These are phyloP conservation scores for Therioaphis trifolii DNA, from an alignment of 2,888 invertebrate species.

Conservation along the genomic window DNA sequence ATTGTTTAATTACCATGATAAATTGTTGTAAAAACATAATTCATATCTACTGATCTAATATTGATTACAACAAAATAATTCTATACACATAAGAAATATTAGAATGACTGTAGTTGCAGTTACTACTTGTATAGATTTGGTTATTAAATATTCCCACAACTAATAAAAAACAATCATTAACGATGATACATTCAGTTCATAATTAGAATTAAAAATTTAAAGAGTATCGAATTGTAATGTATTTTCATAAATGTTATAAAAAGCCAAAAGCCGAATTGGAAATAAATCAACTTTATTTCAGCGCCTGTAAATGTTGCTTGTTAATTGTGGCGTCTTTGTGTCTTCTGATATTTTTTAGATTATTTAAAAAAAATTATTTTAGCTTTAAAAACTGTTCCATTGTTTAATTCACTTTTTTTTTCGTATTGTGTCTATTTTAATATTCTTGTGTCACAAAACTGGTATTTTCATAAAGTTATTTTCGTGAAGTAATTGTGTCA, in stretches of 20 bases:
- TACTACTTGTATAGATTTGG: no score
- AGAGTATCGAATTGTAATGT: background rate
- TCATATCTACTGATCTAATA: background rate
- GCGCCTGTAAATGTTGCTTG: constrained; percentile 60
- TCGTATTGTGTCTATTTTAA: background rate
- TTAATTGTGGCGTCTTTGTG: constrained; percentile 53
- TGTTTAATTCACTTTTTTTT: background rate
- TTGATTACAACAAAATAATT: no score
- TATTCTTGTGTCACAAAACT: background rate
- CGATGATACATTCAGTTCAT: no score
- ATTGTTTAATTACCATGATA: background rate
- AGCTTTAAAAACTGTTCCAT: background rate
- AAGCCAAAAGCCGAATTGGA: constrained; percentile 61
- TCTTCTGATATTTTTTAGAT: constrained; percentile 8
- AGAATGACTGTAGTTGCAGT: no score
- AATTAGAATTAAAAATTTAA: background rate
- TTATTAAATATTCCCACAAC: no score
- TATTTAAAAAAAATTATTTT: background rate
- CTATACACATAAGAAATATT: no score
- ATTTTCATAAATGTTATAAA: background rate
- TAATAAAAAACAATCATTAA: no score
- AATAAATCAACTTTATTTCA: constrained; percentile 42
- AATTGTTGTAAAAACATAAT: background rate
- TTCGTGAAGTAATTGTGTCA: background rate
- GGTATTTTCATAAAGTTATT: background rate